Evolutionary conservation across 2,888 invertebrate genomes (phyloP), one percentile per base, ranked within the genome.

Genomic region (Atethmia centrago): DNA sequence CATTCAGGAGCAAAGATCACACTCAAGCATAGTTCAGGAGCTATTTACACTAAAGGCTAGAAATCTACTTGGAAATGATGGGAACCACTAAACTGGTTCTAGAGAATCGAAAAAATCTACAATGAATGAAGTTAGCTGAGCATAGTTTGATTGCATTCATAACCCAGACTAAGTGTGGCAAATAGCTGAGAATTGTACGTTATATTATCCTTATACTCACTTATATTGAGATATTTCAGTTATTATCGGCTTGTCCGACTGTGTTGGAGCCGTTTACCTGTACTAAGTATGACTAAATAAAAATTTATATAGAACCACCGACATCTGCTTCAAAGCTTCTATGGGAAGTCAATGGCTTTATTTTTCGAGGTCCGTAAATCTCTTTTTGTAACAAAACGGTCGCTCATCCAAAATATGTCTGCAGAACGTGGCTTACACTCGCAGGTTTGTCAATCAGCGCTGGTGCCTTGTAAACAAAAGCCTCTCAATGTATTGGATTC

Each of bases 61-160:
- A 31, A 40, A 53, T 40, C 79, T 71, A 78, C 83, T 79, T 31
- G 40, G 42, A 55, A 67, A 55, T 59, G 16, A 45, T 55, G 36
- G 51, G 49, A 64, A 66, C 83, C 58, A 49, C 61, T 63, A 71
- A 45, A 59, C 51, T 55, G 63, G 72, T 42, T 58, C 42, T 42
- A 58, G 51, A 66, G 21, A 70, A 28, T 63, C 16, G 19, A 58
- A 31, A 53, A 61, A 16, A 56, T 45, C 80, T 80, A 80, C 66
- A 58, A 80, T 80, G 84, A 80, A 56, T 84, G 84, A 83, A 67
- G 42, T 55, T 51, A 80, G 74, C 84, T 59, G 64, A 83, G 79
- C 67, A 8, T 28, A 53, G 14, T 64, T 56, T 65, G 19, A 56
- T 59, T 65, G 25, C 31, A 45, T 14, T 53, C 42, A 53, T 28